Conservation (phyloP, 2,113 vertebrate genomes). For the Hymenochirus boettgeri region DNA sequence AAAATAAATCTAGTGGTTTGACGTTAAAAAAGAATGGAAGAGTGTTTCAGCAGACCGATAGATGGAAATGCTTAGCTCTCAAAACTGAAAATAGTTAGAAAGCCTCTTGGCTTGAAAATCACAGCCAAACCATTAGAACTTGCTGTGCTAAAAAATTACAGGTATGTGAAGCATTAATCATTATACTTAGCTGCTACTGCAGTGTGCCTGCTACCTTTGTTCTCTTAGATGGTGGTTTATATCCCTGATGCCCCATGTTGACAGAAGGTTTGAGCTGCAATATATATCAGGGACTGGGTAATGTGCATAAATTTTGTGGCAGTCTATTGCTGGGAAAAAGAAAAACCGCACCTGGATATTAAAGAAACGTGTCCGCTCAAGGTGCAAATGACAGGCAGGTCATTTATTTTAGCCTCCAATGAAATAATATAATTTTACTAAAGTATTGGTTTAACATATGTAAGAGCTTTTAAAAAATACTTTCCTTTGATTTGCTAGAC, state of each 20-base stretch:
- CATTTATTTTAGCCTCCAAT: neutral
- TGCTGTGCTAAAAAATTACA: constrained; percentile 44
- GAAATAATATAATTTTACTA: no score
- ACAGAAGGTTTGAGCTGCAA: constrained; percentile 40
- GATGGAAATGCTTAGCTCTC: constrained; percentile 18
- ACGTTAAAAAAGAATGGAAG: neutral
- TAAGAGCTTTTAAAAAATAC: no score
- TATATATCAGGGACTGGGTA: constrained; percentile 50
- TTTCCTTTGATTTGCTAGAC: no score
- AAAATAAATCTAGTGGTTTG: constrained; percentile 9
- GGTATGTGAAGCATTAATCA: constrained; percentile 48
- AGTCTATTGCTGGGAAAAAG: neutral
- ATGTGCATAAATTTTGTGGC: neutral
- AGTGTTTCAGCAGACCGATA: constrained; percentile 11
- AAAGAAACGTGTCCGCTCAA: neutral
- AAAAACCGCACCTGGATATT: no score
- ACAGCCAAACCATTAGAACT: constrained; percentile 47
- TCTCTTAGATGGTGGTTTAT: constrained; percentile 45
- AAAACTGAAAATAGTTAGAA: constrained; percentile 21
- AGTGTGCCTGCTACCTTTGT: constrained; percentile 43
- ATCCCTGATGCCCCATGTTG: constrained; percentile 27
- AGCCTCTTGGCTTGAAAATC: constrained; percentile 46
- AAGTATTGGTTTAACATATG: no score
- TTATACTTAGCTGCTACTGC: constrained; percentile 44
- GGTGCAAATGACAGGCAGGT: neutral